Evolutionary conservation across 2,888 invertebrate genomes (phyloP).

Genomic region (Heterodera filipjevi): DNA sequence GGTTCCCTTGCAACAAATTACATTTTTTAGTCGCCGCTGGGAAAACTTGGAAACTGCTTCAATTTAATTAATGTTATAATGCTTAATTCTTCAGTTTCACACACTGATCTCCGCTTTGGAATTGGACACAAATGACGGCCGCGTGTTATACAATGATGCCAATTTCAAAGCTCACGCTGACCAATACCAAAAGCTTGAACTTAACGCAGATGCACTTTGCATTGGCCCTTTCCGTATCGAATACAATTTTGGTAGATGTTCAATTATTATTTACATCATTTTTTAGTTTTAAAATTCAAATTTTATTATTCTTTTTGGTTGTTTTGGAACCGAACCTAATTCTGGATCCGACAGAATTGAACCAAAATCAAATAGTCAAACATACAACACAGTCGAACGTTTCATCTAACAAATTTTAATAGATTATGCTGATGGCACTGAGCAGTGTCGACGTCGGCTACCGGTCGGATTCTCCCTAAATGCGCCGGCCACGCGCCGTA

Average conservation of each 20-base stretch:
- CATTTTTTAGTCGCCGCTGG: too few species aligned
- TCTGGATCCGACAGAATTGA: too few species aligned
- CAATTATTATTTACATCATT: too few species aligned
- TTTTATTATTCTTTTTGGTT: too few species aligned
- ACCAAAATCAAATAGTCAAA: not conserved
- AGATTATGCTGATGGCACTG: not conserved
- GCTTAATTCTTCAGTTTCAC: slow-evolving; percentile 1
- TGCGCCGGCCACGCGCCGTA: slow-evolving; percentile 67
- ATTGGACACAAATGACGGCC: slow-evolving; percentile 12
- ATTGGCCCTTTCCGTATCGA: slow-evolving; percentile 31
- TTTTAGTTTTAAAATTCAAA: too few species aligned
- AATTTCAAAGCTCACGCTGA: not conserved
- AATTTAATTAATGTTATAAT: slow-evolving; percentile 18
- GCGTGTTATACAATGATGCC: not conserved
- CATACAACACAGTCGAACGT: not conserved
- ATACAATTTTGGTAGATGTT: not conserved
- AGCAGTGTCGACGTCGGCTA: not conserved
- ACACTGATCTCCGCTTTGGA: not conserved
- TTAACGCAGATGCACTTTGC: not conserved
- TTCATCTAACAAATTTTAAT: not conserved
- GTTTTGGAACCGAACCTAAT: too few species aligned
- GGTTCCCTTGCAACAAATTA: too few species aligned
- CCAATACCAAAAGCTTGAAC: not conserved
- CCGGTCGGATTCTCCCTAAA: slow-evolving; percentile 37
- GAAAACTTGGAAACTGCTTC: too few species aligned